Conservation (phyloP, 2,113 vertebrate genomes). For the Erpornis zantholeuca region DNA sequence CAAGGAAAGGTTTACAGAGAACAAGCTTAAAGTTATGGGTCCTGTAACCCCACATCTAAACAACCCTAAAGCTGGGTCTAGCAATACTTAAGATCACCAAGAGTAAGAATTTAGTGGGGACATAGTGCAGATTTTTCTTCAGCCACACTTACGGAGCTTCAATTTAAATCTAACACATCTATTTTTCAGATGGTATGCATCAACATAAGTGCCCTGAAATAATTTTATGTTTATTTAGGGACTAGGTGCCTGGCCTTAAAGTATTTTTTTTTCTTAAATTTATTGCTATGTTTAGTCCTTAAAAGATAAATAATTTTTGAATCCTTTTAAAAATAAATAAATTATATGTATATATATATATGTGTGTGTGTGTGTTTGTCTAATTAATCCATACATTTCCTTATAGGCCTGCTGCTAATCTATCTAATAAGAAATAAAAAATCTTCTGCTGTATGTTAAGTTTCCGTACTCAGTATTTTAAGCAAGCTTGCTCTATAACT, state of each 20-base stretch:
- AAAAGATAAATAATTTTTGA: not conserved
- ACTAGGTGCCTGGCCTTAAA: not conserved
- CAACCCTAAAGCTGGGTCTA: not conserved
- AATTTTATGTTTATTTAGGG: not conserved
- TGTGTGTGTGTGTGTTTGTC: not conserved
- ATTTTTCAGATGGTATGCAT: not conserved
- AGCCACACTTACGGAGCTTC: fast-evolving
- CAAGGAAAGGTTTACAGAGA: not conserved
- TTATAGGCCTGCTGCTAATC: not conserved
- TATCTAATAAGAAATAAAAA: not conserved
- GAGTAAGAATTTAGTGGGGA: not conserved
- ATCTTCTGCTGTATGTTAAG: not conserved
- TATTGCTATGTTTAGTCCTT: not conserved
- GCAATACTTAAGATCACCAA: not conserved
- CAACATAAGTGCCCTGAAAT: not conserved
- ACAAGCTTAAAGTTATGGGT: not conserved
- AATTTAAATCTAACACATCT: not conserved
- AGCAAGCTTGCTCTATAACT: not conserved
- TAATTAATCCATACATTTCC: not conserved
- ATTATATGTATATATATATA: too few relatives aligned
- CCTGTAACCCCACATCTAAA: not conserved
- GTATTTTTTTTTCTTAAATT: not conserved
- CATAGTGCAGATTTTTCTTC: not conserved
- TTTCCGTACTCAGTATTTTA: not conserved
- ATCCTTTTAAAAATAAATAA: not conserved